Evolutionary conservation across 2,113 vertebrate genomes (phyloP).

Genomic region (Hymenochirus boettgeri): DNA sequence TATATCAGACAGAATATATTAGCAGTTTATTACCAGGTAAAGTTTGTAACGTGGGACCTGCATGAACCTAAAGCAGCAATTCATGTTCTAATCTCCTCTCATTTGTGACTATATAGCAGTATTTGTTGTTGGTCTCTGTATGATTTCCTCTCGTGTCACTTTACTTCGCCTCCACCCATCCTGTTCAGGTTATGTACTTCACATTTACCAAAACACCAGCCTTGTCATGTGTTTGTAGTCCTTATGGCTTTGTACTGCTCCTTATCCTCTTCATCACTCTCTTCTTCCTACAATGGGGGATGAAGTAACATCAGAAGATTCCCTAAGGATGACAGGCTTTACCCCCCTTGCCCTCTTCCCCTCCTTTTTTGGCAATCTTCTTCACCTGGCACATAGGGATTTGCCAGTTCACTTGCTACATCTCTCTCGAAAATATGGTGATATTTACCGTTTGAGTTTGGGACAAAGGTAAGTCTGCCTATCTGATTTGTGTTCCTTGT

Average conservation of each 20-base stretch:
- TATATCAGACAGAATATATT: no score
- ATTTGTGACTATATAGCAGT: background rate
- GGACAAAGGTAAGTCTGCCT: slow-evolving; percentile 64
- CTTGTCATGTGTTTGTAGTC: background rate
- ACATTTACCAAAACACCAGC: slow-evolving; percentile 4
- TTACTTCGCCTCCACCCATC: background rate
- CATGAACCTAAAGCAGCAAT: background rate
- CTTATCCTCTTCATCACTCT: slow-evolving; percentile 9
- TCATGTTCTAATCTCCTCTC: background rate
- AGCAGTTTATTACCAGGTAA: no score
- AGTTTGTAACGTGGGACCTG: no score
- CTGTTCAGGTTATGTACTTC: slow-evolving; percentile 11
- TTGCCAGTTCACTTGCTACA: slow-evolving; percentile 68
- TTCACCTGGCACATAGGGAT: slow-evolving; percentile 63
- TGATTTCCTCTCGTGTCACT: background rate
- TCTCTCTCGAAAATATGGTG: slow-evolving; percentile 68
- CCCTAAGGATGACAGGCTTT: slow-evolving; percentile 33
- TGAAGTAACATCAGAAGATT: accelerated
- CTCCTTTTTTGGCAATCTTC: slow-evolving; percentile 68
- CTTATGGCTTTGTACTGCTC: slow-evolving; percentile 38
- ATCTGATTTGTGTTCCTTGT: no score
- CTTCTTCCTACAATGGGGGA: background rate
- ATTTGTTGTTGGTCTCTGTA: background rate
- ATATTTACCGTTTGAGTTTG: slow-evolving; percentile 73
- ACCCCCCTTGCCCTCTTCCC: slow-evolving; percentile 56